These are phyloP conservation scores for Mus pahari DNA, from an alignment of 2,113 vertebrate genomes.

Conservation along the genomic window DNA sequence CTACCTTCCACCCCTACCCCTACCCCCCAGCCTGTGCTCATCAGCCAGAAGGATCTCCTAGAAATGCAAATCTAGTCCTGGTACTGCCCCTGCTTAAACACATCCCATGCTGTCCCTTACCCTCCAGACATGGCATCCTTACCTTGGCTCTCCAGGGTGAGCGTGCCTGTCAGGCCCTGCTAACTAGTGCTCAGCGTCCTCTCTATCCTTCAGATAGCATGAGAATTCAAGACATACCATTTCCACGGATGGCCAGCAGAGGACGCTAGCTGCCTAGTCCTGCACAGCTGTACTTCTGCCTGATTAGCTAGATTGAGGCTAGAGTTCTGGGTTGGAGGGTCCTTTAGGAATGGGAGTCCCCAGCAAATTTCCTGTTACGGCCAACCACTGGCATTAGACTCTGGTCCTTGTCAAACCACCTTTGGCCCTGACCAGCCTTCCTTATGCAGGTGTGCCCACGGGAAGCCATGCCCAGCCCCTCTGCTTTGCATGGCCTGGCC, in stretches of 20 bases:
- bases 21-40: background rate
- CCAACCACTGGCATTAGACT: background rate
- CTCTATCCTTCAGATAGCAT: background rate
- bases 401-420: background rate
- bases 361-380: background rate
- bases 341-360: background rate
- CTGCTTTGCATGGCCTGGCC: constrained; percentile 75
- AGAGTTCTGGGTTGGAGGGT: background rate
- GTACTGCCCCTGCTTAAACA: background rate
- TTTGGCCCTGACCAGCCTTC: background rate
- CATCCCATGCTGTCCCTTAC: too few species aligned
- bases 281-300: background rate
- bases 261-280: constrained; percentile 3
- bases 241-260: constrained; percentile 65
- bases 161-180: background rate
- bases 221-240: background rate
- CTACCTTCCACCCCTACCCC: background rate
- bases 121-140: background rate
- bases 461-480: constrained; percentile 19
- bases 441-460: background rate
- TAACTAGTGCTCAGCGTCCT: background rate
- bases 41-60: background rate
- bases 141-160: background rate
- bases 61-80: constrained; percentile 41
- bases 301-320: background rate